These are phyloP conservation scores for Barnardius zonarius DNA, from an alignment of 2,113 vertebrate species.

Conservation along the genomic window DNA sequence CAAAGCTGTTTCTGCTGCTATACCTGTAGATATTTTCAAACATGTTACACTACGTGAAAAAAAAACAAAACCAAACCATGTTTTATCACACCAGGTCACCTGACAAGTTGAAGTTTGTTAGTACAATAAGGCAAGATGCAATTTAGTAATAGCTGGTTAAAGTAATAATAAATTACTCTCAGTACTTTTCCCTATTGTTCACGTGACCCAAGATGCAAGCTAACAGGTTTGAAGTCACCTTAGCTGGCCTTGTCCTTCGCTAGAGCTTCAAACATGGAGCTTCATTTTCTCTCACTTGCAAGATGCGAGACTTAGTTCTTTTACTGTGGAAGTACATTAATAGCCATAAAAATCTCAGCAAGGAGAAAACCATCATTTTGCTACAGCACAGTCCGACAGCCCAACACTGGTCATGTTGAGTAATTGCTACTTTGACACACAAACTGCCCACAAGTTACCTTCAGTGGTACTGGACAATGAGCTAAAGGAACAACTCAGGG, in stretches of 20 bases:
- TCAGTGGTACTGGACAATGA: neutral
- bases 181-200: neutral
- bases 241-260: neutral
- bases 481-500: neutral
- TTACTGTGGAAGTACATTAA: neutral
- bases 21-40: neutral
- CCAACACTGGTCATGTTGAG: neutral
- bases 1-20: neutral
- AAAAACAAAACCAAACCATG: neutral
- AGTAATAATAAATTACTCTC: constrained; percentile 12
- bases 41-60: neutral
- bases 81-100: neutral
- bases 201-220: neutral
- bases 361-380: neutral
- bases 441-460: neutral
- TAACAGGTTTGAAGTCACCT: neutral
- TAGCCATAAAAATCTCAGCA: neutral
- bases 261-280: rapidly evolving
- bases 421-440: neutral
- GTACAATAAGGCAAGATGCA: neutral
- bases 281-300: neutral
- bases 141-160: constrained; percentile 27
- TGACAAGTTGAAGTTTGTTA: neutral
- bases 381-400: neutral
- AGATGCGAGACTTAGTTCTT: neutral